These are phyloP conservation scores for Dasypogon diadema DNA, from an alignment of 2,888 invertebrate species.

Conservation along the genomic window DNA sequence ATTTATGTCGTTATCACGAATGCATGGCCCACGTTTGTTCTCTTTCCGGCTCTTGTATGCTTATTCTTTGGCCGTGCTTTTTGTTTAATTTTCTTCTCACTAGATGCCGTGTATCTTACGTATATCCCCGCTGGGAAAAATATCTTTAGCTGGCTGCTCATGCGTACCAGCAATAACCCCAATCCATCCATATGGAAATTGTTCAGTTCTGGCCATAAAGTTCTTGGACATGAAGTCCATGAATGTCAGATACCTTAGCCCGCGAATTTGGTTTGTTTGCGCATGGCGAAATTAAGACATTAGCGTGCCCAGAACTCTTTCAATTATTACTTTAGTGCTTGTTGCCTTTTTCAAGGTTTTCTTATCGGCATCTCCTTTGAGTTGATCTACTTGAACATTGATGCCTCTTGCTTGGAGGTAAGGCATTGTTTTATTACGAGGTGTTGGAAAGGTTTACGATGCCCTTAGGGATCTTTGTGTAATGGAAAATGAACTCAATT, in stretches of 20 bases:
- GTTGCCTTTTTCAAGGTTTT: conserved; percentile 32
- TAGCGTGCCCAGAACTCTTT: conserved; percentile 46
- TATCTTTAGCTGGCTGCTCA: not conserved
- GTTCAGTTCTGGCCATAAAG: conserved; percentile 16
- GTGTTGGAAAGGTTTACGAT: conserved; percentile 53
- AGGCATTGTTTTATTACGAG: conserved; percentile 50
- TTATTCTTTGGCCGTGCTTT: not conserved
- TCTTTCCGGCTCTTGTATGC: not conserved
- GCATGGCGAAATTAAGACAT: conserved; percentile 51
- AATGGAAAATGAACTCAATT: conserved; percentile 47
- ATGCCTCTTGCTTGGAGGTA: conserved; percentile 32
- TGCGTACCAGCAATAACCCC: conserved; percentile 4
- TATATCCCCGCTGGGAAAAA: not conserved
- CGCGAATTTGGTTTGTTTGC: conserved; percentile 46
- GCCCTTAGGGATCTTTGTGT: conserved; percentile 36
- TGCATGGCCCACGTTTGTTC: not conserved
- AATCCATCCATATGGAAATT: not conserved
- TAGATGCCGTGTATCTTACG: not conserved
- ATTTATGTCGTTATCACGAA: not conserved
- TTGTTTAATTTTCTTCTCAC: conserved; percentile 10
- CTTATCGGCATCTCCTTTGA: conserved; percentile 42
- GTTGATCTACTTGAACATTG: conserved; percentile 28
- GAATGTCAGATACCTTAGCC: not conserved
- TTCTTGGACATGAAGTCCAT: not conserved
- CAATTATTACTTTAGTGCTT: conserved; percentile 40